phyloP scores from a whole-genome alignment of 2,888 invertebrate genomes.

The Folsomia candida region DNA sequence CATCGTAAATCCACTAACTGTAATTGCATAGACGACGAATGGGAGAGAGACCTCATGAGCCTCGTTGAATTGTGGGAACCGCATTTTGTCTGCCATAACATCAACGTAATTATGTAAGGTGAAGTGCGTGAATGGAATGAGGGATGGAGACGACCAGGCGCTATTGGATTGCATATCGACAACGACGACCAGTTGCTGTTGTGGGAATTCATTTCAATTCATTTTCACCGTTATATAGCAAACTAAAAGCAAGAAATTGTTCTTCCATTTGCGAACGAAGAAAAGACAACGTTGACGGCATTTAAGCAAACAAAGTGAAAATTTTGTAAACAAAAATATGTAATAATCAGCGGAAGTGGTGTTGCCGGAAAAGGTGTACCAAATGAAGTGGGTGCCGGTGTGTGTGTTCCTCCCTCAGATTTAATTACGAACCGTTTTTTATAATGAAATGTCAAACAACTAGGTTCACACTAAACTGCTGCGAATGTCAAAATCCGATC shows the following conservation, averaged over 20 bases:
- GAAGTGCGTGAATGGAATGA: not conserved
- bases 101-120: not conserved
- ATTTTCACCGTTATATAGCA: conserved; percentile 2
- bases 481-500: too few species aligned
- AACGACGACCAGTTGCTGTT: not conserved
- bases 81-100: not conserved
- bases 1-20: not conserved
- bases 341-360: not conserved
- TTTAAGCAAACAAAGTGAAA: not conserved
- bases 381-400: too few species aligned
- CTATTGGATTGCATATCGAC: too few species aligned
- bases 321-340: not conserved
- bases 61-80: not conserved
- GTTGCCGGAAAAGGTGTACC: not conserved
- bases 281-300: too few species aligned
- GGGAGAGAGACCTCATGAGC: not conserved
- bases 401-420: too few species aligned
- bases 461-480: too few species aligned
- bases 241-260: too few species aligned
- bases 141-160: not conserved
- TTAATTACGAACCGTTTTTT: too few species aligned
- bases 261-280: too few species aligned
- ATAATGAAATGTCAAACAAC: too few species aligned
- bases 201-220: not conserved
- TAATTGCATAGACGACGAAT: not conserved